phyloP scores from a whole-genome alignment of 2,113 vertebrate species.

The Nibea coibor region DNA sequence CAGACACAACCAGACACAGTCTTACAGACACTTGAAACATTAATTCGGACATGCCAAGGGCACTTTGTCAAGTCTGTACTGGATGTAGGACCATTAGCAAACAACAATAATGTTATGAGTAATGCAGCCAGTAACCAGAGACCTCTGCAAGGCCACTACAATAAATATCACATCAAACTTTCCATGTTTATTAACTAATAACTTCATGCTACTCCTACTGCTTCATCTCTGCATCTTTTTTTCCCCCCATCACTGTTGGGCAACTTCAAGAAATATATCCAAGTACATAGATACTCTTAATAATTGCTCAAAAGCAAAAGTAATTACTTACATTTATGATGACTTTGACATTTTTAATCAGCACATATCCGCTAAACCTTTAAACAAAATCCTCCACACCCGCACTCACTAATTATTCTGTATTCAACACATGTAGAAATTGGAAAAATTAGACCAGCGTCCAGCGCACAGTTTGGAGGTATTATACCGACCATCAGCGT shows the following conservation, averaged over 20 bases:
- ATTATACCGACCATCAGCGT: no score
- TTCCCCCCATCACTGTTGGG: background rate
- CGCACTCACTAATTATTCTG: background rate
- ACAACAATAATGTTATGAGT: conserved; percentile 38
- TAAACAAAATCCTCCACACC: background rate
- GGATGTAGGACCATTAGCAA: conserved; percentile 38
- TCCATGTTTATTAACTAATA: background rate
- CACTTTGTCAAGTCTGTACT: conserved; percentile 59
- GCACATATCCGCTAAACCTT: background rate
- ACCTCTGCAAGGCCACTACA: conserved; percentile 21
- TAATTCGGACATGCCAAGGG: conserved; percentile 65
- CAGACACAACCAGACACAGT: conserved; percentile 54
- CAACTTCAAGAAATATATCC: background rate
- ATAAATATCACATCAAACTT: background rate
- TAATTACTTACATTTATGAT: background rate
- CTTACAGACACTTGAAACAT: conserved; percentile 58
- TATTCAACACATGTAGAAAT: background rate
- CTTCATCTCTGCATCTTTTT: background rate
- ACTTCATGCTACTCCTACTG: background rate
- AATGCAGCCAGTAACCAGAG: background rate
- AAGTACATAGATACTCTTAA: background rate
- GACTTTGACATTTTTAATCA: background rate
- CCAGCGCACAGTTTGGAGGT: background rate
- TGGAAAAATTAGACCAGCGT: background rate
- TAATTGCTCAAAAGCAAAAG: background rate